Evolutionary conservation across 2,113 vertebrate species (phyloP), one percentile per base, ranked within the genome.

Genomic region (Catharus bicknelli): DNA sequence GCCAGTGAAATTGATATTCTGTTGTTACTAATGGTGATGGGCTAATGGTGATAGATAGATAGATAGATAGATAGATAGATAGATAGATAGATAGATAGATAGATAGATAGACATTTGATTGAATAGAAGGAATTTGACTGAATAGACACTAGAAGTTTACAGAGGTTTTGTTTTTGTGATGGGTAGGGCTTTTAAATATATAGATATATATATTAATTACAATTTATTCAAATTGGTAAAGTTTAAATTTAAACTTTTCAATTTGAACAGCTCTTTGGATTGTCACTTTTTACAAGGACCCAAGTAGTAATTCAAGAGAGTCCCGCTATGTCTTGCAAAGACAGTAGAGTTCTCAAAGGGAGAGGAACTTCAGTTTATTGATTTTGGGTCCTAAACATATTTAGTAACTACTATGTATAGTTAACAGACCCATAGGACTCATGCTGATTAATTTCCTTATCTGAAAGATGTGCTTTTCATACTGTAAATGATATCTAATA

Each of bases 401-500:
- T 55, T 38, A 27, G 12, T 55, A 43, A 90, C 36, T 76, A 77
- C 80, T 90, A 85, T 94, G 53, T 94, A 64, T 86, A 91, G 73
- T 87, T 72, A 93, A 68, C 68, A 86, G 73, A 77, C 50, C 36
- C 70, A 88, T 29, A 67, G 34, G 57, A 80, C 40, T 76, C 47
- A 43, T 9, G 16, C 54, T 88, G 78, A 92, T 85, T 94, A 94
- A 90, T 83, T 95, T 79, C 34, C 50, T 79, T 90, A 94, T 89
- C 72, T 93, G 63, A 92, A 95, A 92, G 66, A 20, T 0, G 3
- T 66, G 42, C n/a, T 86, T 89, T 90, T 81, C 59, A 75, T 85
- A 45, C 57, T 67, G 47, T 74, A 83, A 76, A 83, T 74, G 48
- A 80, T 93, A 79, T 38, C 57, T 77, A 86, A 87, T 45, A 50